Evolutionary conservation across 2,888 invertebrate genomes (phyloP), one percentile per base, ranked within the genome.

Genomic region (Nemapogon koenigi): DNA sequence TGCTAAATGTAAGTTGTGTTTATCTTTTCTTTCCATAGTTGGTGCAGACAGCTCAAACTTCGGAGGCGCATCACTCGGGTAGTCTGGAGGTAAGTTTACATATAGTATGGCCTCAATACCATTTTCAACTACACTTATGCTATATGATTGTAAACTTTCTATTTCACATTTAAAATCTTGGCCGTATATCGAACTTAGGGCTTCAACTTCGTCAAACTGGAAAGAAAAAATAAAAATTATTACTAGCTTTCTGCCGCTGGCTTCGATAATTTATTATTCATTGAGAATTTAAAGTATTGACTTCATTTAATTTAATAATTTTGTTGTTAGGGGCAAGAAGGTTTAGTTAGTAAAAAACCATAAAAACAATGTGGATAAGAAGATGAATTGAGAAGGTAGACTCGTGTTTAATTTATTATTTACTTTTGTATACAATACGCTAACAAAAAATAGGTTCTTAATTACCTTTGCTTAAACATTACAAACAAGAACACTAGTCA

Each of bases 11-110:
- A 91, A 64, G 19, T 68, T 54, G 42, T 70, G 65, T 53, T 88
- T 88, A 27, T 81, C 78, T 27, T 76, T 64, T 37, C 83, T 75
- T 35, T 79, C 75, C 60, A 91, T 75, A 81, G 85, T 84, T 0
- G 90, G 89, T 1, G 90, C 89, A 37, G 88, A 86, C 26, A 90
- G 52, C 52, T 87, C 85, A 58, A 85, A 90, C 43, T 71, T 76
- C 1, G 91, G 90, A 2, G 89, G 87, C 1, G 81, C 62, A 19
- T 65, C 50, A 1, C 75, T 69, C 0, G 90, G 90, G 57, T 91
- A 91, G 19, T 82, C 81, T 4, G 69, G 55, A 11, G 85, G 83
- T 57, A 90, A 66, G 11, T 83, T 86, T 17, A 90, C 72, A 54
- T 82, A 83, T n/a, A 88, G 57, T 39, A 71, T 73, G 1, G 85